Conservation (phyloP, 2,888 invertebrate genomes). For the Luffia ferchaultella region DNA sequence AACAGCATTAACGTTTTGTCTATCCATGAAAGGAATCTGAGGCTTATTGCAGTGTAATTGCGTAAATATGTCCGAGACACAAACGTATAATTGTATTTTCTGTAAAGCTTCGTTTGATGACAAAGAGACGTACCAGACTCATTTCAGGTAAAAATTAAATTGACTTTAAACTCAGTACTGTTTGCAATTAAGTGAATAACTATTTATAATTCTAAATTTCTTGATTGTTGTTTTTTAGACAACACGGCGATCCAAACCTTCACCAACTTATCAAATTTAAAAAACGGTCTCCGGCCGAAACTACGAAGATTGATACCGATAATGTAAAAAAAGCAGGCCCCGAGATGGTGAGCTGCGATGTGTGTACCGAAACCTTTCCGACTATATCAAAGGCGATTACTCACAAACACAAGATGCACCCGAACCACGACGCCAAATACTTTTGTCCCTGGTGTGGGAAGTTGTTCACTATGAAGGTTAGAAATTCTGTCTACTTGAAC, state of each 20-base stretch:
- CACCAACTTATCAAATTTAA: constrained; percentile 43
- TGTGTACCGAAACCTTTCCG: constrained; percentile 65
- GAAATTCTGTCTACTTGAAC: not conserved
- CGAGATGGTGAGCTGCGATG: constrained; percentile 56
- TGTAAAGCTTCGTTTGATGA: constrained; percentile 62
- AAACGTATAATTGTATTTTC: constrained; percentile 60
- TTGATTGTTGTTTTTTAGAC: constrained; percentile 37
- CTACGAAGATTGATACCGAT: constrained; percentile 23
- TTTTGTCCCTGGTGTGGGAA: constrained; percentile 74
- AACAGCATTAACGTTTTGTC: too few species aligned
- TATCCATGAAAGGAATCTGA: too few species aligned
- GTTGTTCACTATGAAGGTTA: constrained; percentile 72
- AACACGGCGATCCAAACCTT: constrained; percentile 70
- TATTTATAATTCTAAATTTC: too few species aligned
- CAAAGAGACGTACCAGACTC: constrained; percentile 67
- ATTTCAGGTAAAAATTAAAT: constrained; percentile 62
- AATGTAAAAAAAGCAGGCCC: not conserved
- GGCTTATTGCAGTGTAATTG: not conserved
- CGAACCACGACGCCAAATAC: constrained; percentile 68
- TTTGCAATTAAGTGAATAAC: too few species aligned
- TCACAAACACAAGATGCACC: constrained; percentile 73
- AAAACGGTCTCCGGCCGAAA: constrained; percentile 25
- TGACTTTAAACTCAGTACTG: too few species aligned
- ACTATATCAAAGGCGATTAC: constrained; percentile 70
- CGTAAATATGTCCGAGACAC: not conserved